phyloP scores from a whole-genome alignment of 1,140 invertebrate species.

The Sinella curviseta region DNA sequence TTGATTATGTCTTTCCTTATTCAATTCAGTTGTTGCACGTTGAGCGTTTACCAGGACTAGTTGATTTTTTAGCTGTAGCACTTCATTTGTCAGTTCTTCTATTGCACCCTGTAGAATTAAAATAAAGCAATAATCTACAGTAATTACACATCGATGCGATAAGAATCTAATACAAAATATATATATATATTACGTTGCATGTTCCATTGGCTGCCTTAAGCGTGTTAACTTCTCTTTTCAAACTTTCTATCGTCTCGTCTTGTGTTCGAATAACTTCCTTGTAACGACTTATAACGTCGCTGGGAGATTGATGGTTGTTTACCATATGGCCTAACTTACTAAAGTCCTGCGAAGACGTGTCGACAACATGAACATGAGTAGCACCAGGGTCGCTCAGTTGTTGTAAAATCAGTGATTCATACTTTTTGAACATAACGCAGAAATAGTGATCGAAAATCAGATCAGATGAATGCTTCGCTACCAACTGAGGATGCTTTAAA shows the following conservation, averaged over 20 bases:
- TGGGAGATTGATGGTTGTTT: conserved; percentile 57
- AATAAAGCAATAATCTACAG: conserved; percentile 47
- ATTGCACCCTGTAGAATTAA: conserved; percentile 62
- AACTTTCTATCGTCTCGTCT: conserved; percentile 41
- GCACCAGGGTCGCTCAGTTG: conserved; percentile 33
- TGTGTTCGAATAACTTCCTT: conserved; percentile 63
- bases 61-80: conserved; percentile 80
- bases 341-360: conserved; percentile 19
- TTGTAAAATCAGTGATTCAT: conserved; percentile 41
- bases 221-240: conserved; percentile 41
- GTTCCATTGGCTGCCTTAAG: conserved; percentile 30
- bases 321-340: conserved; percentile 32
- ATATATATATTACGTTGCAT: neutral
- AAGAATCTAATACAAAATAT: neutral
- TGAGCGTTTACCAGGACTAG: conserved; percentile 82
- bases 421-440: conserved; percentile 84
- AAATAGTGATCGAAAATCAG: conserved; percentile 94
- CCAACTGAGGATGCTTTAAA: conserved; percentile 87
- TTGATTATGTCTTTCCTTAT: neutral
- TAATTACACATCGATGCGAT: neutral
- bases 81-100: conserved; percentile 68
- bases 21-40: conserved; percentile 51
- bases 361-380: neutral
- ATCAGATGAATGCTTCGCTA: conserved; percentile 72
- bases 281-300: conserved; percentile 71